Evolutionary conservation across 2,888 invertebrate genomes (phyloP), one percentile per base, ranked within the genome.

Genomic region (Spisula subtruncata): DNA sequence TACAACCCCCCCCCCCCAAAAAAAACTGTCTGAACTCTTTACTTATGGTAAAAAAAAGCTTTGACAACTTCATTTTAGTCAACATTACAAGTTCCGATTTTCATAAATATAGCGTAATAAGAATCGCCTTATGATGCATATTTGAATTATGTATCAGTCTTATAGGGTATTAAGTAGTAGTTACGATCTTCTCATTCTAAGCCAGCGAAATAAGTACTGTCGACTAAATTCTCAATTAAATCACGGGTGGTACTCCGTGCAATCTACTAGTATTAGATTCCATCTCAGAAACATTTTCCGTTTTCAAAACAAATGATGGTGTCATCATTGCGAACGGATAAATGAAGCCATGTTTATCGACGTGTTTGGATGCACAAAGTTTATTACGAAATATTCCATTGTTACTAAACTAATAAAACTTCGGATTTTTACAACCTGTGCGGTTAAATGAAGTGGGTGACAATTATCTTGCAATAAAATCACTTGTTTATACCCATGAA

Each of bases 341-440:
- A 41, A 41, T 75, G 16, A 75, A 75, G 35, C 18, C 75, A 18
- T 35, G 60, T 25, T 60, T 25, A 12, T 12, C 16, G 75, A 66
- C 75, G 32, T 12, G 32, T 35, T 75, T 32, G 32, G 32, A 75
- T 1, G 35, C 8, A 32, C 35, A 35, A 16, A 8, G 75, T 29
- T 75, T 75, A 75, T 32, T 0, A 35, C 32, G 32, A 35, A 75
- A 35, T 75, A 75, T 75, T 75, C 10, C 35, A 32, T 75, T 75
- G 75, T 75, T 32, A 75, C 32, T 75, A 32, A 35, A 35, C 35
- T 75, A 75, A 75, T 75, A 75, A 75, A 75, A 75, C 14, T 32
- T 12, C 5, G 14, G 2, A 12, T 75, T 75, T 32, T 75, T 25
- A 32, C 18, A 75, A 25, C 32, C 5, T 32, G 18, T 35, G 18